Base-by-base conservation (phyloP, 2,888 invertebrate species). In the Tinea pellionella region DNA sequence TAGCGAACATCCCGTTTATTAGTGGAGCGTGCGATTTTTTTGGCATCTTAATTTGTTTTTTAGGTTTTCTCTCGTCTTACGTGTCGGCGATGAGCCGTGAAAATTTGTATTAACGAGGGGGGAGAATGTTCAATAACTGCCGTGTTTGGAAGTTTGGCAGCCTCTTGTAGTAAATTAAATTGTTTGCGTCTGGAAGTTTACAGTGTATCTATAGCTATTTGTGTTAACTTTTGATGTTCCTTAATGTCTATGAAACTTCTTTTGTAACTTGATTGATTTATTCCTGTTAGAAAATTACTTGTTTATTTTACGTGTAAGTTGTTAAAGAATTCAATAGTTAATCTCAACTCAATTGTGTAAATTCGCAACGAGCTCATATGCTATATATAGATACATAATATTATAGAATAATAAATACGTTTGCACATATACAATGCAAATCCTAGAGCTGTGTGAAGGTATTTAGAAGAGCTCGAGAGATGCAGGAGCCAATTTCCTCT, bases 151-250 rank as follows among this genome's bases (percentile, higher is more conserved):
- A 65, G 64, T 65, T 63, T 63, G 60, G 58, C 43, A 58, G 62
- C 24, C 42, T 62, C 63, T 74, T 76, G 71, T 75, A 73, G 72
- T 76, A 82, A 80, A 85, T 83, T 80, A 84, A 81, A 82, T 82
- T 79, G 79, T 78, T 80, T 69, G 69, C 67, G 65, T 71, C 71
- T 67, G 62, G 53, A 18, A 18, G 4, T 53, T 47, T 47, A 47
- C 53, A 24, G 19, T 24, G 53, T 19, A 16, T 16, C 47, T 47
- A 47, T 47, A 15, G 47, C 19, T 18, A 24, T 53, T 53, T 53
- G 16, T 53, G 16, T 53, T 24, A 53, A 53, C 53, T 53, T 53
- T 24, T 53, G 18, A 53, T 53, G 19, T 53, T 53, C 47, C 15
- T 47, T 47, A 47, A 47, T 37, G 37, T 47, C 47, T 47, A 47